phyloP scores from a whole-genome alignment of 2,888 invertebrate genomes.

The Apotomis turbidana region DNA sequence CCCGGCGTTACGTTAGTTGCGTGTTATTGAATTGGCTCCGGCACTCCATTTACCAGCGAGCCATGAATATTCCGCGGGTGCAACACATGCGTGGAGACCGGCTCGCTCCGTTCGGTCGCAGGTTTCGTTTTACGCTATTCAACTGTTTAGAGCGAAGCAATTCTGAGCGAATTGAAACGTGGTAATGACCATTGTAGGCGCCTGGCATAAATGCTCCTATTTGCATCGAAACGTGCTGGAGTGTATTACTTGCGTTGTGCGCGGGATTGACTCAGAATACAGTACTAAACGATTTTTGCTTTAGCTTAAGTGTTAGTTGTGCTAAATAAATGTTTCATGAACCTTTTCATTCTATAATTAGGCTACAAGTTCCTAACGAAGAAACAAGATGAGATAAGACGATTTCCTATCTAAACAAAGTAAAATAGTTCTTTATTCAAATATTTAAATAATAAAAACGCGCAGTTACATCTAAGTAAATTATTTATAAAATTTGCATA shows the following conservation, averaged over 20 bases:
- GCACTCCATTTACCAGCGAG: slow-evolving; percentile 61
- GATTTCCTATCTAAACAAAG: no score
- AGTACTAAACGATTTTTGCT: slow-evolving; percentile 49
- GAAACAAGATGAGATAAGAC: no score
- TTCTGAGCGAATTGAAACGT: slow-evolving; percentile 71
- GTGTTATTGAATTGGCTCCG: slow-evolving; percentile 51
- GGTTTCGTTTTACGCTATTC: slow-evolving; percentile 72
- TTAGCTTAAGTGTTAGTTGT: neutral
- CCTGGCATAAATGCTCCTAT: slow-evolving; percentile 73
- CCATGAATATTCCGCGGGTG: slow-evolving; percentile 72
- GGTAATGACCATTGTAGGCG: slow-evolving; percentile 76
- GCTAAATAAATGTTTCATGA: neutral
- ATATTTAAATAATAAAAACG: no score
- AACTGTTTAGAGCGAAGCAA: slow-evolving; percentile 69
- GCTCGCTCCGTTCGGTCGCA: slow-evolving; percentile 49
- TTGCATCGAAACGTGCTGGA: slow-evolving; percentile 74
- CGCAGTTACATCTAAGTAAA: no score
- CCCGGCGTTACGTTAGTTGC: slow-evolving; percentile 46
- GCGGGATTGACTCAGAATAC: slow-evolving; percentile 58
- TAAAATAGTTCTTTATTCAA: no score
- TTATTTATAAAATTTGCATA: no score
- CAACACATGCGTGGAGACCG: slow-evolving; percentile 58
- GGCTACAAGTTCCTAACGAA: neutral
- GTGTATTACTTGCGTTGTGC: slow-evolving; percentile 62
- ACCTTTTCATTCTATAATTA: neutral